These are phyloP conservation scores for Macroglossus sobrinus DNA, from an alignment of 2,113 vertebrate species.

Conservation along the genomic window DNA sequence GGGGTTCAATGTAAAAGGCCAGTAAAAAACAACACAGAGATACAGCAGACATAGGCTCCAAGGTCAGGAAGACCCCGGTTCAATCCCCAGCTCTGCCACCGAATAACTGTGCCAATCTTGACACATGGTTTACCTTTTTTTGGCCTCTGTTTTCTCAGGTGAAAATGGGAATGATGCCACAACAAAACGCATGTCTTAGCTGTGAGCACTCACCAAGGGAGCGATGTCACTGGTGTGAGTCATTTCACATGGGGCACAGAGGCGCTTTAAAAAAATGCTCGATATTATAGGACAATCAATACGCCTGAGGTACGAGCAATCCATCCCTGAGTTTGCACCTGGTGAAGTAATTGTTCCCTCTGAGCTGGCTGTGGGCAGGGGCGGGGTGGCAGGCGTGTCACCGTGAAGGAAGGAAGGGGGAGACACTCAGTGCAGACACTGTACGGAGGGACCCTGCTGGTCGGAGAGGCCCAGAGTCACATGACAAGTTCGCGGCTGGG, in stretches of 20 bases:
- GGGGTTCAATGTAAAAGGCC: not conserved
- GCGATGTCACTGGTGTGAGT: accelerated
- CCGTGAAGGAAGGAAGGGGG: accelerated
- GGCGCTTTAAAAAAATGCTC: not conserved
- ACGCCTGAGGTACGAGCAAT: accelerated
- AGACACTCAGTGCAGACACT: accelerated
- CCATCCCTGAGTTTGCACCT: not conserved
- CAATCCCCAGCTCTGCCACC: no score
- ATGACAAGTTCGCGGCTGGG: accelerated
- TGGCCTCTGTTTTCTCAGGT: not conserved
- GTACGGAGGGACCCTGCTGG: not conserved
- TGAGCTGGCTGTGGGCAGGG: not conserved
- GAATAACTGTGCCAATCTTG: no score
- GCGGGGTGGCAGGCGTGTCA: not conserved
- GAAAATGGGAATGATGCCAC: not conserved
- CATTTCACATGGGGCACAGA: accelerated
- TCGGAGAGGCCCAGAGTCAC: not conserved
- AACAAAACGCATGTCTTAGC: accelerated
- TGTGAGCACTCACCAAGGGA: not conserved
- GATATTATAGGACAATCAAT: accelerated
- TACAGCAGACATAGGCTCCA: accelerated
- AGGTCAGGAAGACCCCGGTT: not conserved
- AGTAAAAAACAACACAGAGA: accelerated
- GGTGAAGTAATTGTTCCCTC: not conserved
- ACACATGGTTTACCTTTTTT: not conserved